Evolutionary conservation across 2,113 vertebrate species (phyloP).

Genomic region (Aphyosemion australe): DNA sequence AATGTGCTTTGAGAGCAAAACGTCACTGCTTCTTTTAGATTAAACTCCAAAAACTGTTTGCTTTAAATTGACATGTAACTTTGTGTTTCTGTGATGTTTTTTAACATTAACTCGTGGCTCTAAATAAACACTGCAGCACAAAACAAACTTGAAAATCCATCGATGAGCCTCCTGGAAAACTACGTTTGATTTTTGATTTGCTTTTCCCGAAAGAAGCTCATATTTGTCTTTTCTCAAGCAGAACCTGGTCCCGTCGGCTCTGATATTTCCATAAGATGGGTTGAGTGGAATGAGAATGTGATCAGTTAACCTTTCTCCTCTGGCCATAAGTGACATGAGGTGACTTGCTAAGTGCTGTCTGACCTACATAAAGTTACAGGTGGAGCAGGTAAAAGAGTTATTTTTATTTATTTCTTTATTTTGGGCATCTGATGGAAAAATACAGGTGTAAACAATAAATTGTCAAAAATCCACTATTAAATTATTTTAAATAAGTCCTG

Average conservation of each 20-base stretch:
- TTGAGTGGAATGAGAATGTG: constrained; percentile 38
- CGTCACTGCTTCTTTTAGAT: not conserved
- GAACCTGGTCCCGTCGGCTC: constrained; percentile 11
- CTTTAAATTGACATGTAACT: not conserved
- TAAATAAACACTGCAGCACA: not conserved
- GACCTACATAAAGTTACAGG: constrained; percentile 59
- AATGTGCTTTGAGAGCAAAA: not conserved
- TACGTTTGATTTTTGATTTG: too few relatives aligned
- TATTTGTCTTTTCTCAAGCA: constrained; percentile 10
- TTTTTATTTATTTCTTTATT: too few relatives aligned
- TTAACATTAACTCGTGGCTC: too few relatives aligned
- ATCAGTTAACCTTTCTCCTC: constrained; percentile 56
- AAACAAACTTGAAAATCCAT: not conserved
- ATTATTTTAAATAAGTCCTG: too few relatives aligned
- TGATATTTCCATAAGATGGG: constrained; percentile 44
- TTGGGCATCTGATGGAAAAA: too few relatives aligned
- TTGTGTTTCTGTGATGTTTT: too few relatives aligned
- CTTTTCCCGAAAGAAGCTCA: not conserved
- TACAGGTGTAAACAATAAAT: too few relatives aligned
- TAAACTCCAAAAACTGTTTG: not conserved
- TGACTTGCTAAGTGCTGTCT: constrained; percentile 65
- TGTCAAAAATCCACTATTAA: too few relatives aligned
- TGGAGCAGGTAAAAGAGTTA: not conserved
- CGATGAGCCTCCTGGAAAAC: not conserved
- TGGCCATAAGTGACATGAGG: constrained; percentile 55